A percentile compares a stretch with the other conserved stretches of the same genome.
Evolutionary conservation across 2,113 vertebrate genomes (phyloP).

Genomic region (Zingel zingel): DNA sequence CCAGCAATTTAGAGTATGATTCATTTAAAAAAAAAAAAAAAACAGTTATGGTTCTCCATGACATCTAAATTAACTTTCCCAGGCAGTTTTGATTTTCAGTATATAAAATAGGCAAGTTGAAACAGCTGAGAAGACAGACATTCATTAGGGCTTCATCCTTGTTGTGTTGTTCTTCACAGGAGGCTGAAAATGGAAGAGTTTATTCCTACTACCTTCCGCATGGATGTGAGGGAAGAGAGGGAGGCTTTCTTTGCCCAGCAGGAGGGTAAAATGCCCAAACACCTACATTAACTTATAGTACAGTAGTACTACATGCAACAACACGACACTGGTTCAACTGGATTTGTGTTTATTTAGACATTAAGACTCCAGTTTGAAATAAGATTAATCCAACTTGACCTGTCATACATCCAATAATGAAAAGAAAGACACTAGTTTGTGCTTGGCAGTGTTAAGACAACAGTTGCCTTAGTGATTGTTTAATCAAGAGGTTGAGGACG

Average conservation of each 20-base stretch:
- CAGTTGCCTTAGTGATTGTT: constrained; percentile 67
- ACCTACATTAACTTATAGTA: not conserved
- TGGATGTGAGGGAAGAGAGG: constrained; percentile 88
- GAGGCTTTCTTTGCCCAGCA: constrained; percentile 87
- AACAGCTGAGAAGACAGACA: not conserved
- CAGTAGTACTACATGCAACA: not conserved
- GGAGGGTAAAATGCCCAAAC: constrained; percentile 79
- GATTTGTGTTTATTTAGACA: constrained; percentile 29
- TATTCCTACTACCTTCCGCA: constrained; percentile 89
- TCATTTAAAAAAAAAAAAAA: not conserved
- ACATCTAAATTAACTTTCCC: not conserved
- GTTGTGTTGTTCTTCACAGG: constrained; percentile 69
- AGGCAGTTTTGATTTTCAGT: not conserved
- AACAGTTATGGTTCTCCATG: no score
- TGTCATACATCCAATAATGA: constrained; percentile 23
- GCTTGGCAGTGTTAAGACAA: constrained; percentile 46
- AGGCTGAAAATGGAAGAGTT: constrained; percentile 89
- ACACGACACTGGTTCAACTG: constrained; percentile 37
- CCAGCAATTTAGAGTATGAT: not conserved
- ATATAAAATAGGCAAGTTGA: not conserved
- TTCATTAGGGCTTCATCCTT: not conserved
- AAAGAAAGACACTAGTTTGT: constrained; percentile 33
- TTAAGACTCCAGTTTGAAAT: not conserved
- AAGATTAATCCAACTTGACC: constrained; percentile 11
- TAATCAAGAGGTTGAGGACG: constrained; percentile 61